Percentiles rank a stretch among this genome's conserved stretches.
Conservation (phyloP, 2,797 vertebrate species). For the Enteromius argenteus region DNA sequence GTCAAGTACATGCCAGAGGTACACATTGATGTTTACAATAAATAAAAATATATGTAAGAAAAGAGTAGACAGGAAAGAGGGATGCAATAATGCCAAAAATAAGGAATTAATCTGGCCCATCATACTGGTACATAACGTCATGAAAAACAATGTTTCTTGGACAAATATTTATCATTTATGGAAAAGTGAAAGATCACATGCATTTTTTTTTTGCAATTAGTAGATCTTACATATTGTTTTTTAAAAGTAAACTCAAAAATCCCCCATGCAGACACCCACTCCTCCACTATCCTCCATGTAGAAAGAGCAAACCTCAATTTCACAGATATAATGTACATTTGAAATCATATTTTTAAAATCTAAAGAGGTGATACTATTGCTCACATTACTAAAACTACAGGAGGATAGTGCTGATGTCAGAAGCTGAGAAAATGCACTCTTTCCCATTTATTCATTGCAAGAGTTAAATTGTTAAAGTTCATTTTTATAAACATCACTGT, state of each 20-base stretch:
- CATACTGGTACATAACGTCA: background rate
- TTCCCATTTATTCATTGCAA: background rate
- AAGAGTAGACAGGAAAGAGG: background rate
- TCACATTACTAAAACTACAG: constrained; percentile 18
- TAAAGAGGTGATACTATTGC: background rate
- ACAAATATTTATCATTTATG: background rate
- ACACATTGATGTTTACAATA: background rate
- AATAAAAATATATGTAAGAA: background rate
- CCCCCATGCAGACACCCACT: constrained; percentile 53
- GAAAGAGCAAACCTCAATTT: background rate
- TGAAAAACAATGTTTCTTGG: background rate
- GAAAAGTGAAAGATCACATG: background rate
- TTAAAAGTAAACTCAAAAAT: constrained; percentile 5
- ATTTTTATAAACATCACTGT: background rate
- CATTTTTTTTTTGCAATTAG: background rate
- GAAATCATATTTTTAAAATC: background rate
- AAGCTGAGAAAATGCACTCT: constrained; percentile 47
- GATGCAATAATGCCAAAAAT: background rate
- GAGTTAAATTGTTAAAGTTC: background rate
- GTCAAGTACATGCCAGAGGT: background rate
- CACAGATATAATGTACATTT: background rate
- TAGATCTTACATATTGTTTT: background rate
- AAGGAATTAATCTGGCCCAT: background rate
- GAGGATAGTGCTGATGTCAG: constrained; percentile 33
- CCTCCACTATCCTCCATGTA: constrained; percentile 43